Percentiles rank a stretch among this genome's conserved stretches.
Conservation (phyloP, 2,113 vertebrate genomes). For the Corvus moneduloides region DNA sequence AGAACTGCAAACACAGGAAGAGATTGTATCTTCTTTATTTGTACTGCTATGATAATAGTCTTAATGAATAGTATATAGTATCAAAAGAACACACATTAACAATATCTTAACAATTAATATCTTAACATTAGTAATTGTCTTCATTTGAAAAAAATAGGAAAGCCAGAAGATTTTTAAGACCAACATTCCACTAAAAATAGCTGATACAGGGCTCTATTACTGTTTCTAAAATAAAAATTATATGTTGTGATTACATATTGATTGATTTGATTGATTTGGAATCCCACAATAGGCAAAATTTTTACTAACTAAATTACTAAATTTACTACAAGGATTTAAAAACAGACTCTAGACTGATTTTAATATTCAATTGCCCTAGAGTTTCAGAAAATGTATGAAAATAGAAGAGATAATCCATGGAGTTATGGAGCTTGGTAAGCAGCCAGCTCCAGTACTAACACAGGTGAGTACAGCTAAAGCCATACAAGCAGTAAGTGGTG, state of each 20-base stretch:
- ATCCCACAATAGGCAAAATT: background rate
- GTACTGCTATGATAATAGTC: background rate
- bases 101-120: background rate
- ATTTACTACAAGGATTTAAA: background rate
- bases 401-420: background rate
- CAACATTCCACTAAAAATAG: background rate
- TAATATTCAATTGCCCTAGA: background rate
- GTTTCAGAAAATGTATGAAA: background rate
- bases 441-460: background rate
- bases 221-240: background rate
- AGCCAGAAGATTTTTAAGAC: background rate
- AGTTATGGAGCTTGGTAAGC: background rate
- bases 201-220: background rate
- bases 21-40: background rate
- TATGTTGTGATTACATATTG: background rate
- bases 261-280: background rate
- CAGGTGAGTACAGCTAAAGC: background rate
- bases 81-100: background rate
- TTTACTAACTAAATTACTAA: background rate
- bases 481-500: background rate
- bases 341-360: background rate
- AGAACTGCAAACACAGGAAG: background rate
- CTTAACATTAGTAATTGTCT: background rate
- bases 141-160: background rate
- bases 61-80: background rate